Percentiles rank a stretch among this genome's conserved stretches.
These are phyloP conservation scores for Pteromalus puparum DNA, from an alignment of 1,140 invertebrate genomes.

Conservation along the genomic window DNA sequence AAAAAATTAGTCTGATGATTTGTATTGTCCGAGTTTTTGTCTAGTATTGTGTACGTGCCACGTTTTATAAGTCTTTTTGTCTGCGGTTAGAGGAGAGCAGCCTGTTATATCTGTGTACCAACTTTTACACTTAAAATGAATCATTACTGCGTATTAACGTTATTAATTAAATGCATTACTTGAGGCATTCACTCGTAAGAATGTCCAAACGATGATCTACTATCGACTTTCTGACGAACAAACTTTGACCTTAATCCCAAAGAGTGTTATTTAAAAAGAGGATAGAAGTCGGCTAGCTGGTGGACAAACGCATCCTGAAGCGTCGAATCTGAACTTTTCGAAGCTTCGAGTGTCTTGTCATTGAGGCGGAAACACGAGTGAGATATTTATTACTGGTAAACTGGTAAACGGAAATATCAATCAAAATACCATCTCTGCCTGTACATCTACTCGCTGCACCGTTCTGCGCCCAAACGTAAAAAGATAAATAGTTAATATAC, in stretches of 20 bases:
- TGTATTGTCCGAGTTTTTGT: slow-evolving; percentile 72
- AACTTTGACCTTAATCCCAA: slow-evolving; percentile 51
- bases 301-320: slow-evolving; percentile 17
- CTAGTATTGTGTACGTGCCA: slow-evolving; percentile 73
- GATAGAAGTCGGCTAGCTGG: slow-evolving; percentile 47
- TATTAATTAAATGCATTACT: slow-evolving; percentile 53
- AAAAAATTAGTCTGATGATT: slow-evolving; percentile 70
- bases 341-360: slow-evolving; percentile 17
- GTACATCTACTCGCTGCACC: slow-evolving; percentile 61
- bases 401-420: slow-evolving; percentile 39
- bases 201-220: slow-evolving; percentile 49
- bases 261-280: slow-evolving; percentile 45
- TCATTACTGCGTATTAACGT: slow-evolving; percentile 56
- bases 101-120: slow-evolving; percentile 71
- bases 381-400: slow-evolving; percentile 41
- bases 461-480: slow-evolving; percentile 43
- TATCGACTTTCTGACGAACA: slow-evolving; percentile 53
- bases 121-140: slow-evolving; percentile 72
- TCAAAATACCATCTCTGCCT: slow-evolving; percentile 58
- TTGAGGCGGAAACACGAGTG: slow-evolving; percentile 45
- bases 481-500: slow-evolving; percentile 43
- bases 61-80: slow-evolving; percentile 73
- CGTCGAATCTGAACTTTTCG: slow-evolving; percentile 31
- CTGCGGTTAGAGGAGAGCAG: slow-evolving; percentile 64
- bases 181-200: slow-evolving; percentile 42